Conservation (phyloP, 2,113 vertebrate species). For the Speoplatyrhinus poulsoni region DNA sequence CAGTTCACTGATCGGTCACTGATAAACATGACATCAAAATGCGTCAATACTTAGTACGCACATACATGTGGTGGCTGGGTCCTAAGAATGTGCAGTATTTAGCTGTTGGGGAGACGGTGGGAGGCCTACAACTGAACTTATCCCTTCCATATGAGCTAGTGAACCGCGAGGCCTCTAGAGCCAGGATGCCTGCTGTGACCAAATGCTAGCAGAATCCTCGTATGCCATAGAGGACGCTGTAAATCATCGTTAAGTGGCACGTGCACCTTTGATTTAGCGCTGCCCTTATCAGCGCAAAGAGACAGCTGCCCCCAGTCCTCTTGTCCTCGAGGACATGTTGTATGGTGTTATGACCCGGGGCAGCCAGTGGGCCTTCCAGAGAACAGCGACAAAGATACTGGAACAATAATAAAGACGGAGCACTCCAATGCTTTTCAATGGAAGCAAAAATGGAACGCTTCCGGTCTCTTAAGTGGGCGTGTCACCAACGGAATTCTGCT, state of each 20-base stretch:
- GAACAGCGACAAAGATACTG: neutral
- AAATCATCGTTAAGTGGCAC: constrained; percentile 60
- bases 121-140: constrained; percentile 19
- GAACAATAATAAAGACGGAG: too few relatives aligned
- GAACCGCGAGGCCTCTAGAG: constrained; percentile 22
- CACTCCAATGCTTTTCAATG: too few relatives aligned
- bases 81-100: neutral
- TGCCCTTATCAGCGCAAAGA: constrained; percentile 61
- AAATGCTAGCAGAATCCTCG: constrained; percentile 36
- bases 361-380: constrained; percentile 10
- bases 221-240: constrained; percentile 48
- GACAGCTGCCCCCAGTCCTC: constrained; percentile 29
- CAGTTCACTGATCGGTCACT: too few relatives aligned
- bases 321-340: constrained; percentile 41
- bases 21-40: too few relatives aligned
- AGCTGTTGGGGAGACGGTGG: neutral
- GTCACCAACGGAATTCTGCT: too few relatives aligned
- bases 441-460: too few relatives aligned
- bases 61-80: too few relatives aligned
- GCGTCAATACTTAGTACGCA: too few relatives aligned
- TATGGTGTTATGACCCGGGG: constrained; percentile 1
- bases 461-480: too few relatives aligned
- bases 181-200: neutral
- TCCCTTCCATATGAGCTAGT: constrained; percentile 50
- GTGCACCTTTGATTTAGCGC: constrained; percentile 63